Evolutionary conservation across 2,113 vertebrate genomes (phyloP), one percentile per base, ranked within the genome.

Genomic region (Trogon melanurus): DNA sequence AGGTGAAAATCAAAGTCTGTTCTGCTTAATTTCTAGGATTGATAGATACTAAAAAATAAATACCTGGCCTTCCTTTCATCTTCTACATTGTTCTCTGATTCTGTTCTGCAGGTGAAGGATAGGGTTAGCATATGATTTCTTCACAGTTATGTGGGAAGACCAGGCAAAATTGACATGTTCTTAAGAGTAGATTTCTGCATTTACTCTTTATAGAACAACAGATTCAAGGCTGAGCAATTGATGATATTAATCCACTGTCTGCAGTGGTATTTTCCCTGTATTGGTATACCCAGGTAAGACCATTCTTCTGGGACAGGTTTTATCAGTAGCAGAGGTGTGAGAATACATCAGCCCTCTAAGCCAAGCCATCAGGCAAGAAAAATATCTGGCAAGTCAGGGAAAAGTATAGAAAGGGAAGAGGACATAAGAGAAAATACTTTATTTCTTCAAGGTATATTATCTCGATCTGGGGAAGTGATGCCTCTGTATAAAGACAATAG

Each of bases 401-500:
- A 26, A 21, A 82, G 32, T 50, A 23, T 8, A 88, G 54, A 61
- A 97, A 92, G 73, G 62, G 74, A 95, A 89, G 41, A 92, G 10
- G 32, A 54, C 27, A 2, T 20, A 45, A 56, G 47, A 83, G 25
- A 90, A 86, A 56, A 74, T 60, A 61, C 8, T 83, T 90, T 79
- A 47, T 80, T 82, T 88, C 56, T 88, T 91, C 54, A 73, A 76
- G 13, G 54, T 5, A 5, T 83, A 57, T 73, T 85, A 34, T 67
- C 71, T 65, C 79, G 70, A 83, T 41, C 53, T 36, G 36, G 30
- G 50, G 88, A 91, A 90, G 50, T 61, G 62, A 91, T 87, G 70
- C 13, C 44, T 89, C 95, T 92, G 26, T 83, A 13, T 60, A 92
- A 93, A 81, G 70, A 91, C 25, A 82, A 79, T 64, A 84, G 23